phyloP scores from a whole-genome alignment of 2,113 vertebrate genomes.

The Ctenodactylus gundi region DNA sequence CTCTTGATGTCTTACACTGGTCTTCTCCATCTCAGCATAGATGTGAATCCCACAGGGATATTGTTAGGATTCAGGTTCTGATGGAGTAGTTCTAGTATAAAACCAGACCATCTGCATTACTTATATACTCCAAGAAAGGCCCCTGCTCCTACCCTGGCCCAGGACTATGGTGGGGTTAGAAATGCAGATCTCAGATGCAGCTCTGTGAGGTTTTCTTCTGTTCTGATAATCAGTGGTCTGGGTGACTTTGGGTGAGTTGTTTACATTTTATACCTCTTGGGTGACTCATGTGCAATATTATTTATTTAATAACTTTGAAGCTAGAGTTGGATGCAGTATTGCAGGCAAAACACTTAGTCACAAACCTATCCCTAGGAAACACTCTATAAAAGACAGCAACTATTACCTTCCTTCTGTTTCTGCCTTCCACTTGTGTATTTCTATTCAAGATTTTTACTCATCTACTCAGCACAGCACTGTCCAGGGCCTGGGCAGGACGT shows the following conservation, averaged over 20 bases:
- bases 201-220: neutral
- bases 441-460: neutral
- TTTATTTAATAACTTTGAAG: neutral
- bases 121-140: accelerated
- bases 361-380: neutral
- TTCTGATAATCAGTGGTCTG: neutral
- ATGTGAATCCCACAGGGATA: accelerated
- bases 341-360: neutral
- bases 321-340: neutral
- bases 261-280: neutral
- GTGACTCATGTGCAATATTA: neutral
- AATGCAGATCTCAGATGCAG: neutral
- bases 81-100: accelerated
- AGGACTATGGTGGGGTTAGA: accelerated
- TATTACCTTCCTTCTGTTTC: neutral
- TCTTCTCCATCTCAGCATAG: neutral
- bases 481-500: accelerated
- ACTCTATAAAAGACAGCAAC: neutral
- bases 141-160: neutral
- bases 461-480: neutral
- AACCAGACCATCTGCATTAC: neutral
- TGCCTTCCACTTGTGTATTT: neutral
- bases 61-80: neutral
- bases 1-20: neutral
- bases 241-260: neutral